Base-by-base conservation (phyloP, 1,140 invertebrate genomes). In the Thereuonema tuberculata region DNA sequence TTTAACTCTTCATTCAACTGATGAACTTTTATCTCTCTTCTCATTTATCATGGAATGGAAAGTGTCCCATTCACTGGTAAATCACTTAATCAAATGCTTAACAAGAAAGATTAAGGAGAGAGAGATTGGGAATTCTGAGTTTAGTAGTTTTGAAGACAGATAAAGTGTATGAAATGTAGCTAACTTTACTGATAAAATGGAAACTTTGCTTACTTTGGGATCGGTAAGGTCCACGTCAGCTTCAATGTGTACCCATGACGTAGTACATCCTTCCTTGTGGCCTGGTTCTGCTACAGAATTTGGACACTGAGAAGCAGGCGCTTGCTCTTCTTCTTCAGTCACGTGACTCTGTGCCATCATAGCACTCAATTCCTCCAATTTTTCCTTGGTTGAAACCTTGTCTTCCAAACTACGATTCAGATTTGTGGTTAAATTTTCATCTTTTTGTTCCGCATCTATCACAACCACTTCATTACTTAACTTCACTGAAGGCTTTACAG, bases 191-290 rank as follows among this genome's bases (percentile, higher is more conserved):
- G n/a, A n/a, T n/a, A n/a, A n/a, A n/a, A n/a, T n/a, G n/a, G n/a
- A n/a, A n/a, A n/a, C n/a, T n/a, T n/a, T n/a, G n/a, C n/a, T 27
- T 64, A 85, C 84, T 78, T 85, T 85, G n/a, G 84, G 84, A 75
- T 86, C 84, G 66, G 78, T 84, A 66, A 86, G 81, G 70, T 85
- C 84, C 61, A 85, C 83, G 66, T 85, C 82, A 58, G 80, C 78
- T 70, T 86, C 83, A 21, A 87, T 81, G 70, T 85, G 84, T 61
- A 87, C 80, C 84, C 84, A 87, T 58, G 84, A 84, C 1, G 84
- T 85, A 24, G 81, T 80, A 65, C 81, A 82, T 69, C 82, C 83
- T 63, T 83, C 79, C 20, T 81, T 81, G 29, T 54, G 58, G 2
- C 14, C 27, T n/a, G 48, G 48, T 5, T 24, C 24, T 37, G 53